Conservation (phyloP, 1,140 invertebrate species). For the Achatina immaculata region DNA sequence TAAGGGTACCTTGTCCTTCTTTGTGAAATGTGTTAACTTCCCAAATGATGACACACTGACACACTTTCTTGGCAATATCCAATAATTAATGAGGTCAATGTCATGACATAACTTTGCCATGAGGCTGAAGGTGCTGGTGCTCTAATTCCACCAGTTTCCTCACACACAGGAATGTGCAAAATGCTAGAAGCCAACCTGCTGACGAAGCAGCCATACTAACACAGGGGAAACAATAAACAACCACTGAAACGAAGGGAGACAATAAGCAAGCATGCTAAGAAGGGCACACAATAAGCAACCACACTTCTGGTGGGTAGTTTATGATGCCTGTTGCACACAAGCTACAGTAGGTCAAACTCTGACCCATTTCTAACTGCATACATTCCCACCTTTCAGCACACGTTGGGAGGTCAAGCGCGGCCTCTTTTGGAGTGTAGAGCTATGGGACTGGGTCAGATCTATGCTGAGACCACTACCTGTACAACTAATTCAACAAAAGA, state of each 20-base stretch:
- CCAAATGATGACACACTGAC: conserved; percentile 72
- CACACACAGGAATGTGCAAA: conserved; percentile 74
- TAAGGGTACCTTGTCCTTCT: conserved; percentile 62
- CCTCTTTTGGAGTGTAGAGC: no score
- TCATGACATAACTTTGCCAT: conserved; percentile 74
- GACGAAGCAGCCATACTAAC: not conserved
- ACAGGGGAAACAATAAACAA: not conserved
- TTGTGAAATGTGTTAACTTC: conserved; percentile 70
- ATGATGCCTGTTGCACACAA: no score
- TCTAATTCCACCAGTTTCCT: conserved; percentile 73
- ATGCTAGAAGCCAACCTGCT: conserved; percentile 72
- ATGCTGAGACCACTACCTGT: no score
- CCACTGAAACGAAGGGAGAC: no score
- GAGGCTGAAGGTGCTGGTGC: conserved; percentile 70
- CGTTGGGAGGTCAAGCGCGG: no score
- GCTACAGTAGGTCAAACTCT: no score
- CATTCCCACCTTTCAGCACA: no score
- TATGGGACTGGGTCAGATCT: no score
- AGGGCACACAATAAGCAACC: not conserved
- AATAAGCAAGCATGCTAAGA: not conserved
- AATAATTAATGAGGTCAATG: conserved; percentile 72
- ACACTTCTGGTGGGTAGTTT: no score
- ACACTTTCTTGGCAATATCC: conserved; percentile 69
- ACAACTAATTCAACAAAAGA: no score
- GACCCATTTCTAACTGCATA: no score